phyloP scores from a whole-genome alignment of 2,113 vertebrate genomes.

The Oreotrochilus melanogaster region DNA sequence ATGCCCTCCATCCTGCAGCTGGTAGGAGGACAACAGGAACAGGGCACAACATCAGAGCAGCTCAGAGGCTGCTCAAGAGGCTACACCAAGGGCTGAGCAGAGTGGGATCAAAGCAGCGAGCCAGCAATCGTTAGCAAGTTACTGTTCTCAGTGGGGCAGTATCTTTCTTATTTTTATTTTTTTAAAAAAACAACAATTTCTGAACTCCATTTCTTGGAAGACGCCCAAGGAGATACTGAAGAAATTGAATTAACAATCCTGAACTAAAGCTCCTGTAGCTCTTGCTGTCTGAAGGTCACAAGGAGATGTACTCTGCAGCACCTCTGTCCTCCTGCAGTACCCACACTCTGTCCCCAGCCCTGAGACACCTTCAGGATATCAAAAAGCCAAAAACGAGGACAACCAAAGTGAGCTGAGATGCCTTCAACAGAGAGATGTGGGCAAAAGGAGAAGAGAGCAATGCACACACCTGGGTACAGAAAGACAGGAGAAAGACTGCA shows the following conservation, averaged over 20 bases:
- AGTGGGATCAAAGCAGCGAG: background rate
- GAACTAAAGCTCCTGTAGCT: background rate
- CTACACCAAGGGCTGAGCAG: background rate
- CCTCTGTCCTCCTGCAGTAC: too few relatives aligned
- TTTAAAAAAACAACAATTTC: background rate
- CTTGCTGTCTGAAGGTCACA: background rate
- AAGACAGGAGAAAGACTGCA: background rate
- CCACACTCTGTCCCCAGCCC: background rate
- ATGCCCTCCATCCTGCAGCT: background rate
- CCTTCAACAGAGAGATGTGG: background rate
- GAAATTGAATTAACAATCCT: background rate
- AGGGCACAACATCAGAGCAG: background rate
- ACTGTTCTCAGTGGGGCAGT: background rate
- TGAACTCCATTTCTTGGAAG: background rate
- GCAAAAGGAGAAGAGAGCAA: background rate
- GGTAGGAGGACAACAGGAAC: background rate
- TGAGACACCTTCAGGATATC: background rate
- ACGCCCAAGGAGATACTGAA: background rate
- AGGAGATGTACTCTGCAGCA: background rate
- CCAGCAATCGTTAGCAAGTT: background rate
- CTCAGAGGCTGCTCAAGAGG: background rate
- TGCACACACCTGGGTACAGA: background rate
- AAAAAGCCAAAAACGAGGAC: background rate
- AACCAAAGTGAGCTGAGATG: background rate
- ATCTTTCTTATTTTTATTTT: background rate